phyloP scores from a whole-genome alignment of 2,888 invertebrate genomes.

The Acleris holmiana region DNA sequence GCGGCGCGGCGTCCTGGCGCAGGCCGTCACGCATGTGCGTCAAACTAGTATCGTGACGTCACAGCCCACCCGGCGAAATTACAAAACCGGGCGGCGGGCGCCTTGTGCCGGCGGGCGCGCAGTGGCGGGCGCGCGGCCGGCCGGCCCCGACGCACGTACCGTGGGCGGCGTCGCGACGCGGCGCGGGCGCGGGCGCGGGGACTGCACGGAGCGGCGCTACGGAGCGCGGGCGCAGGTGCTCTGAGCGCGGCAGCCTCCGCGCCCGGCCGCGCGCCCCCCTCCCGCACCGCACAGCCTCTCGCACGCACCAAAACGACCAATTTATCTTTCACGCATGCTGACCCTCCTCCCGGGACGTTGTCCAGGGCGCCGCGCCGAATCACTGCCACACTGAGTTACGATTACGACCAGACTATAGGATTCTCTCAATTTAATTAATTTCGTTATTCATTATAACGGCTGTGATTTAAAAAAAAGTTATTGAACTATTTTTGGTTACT shows the following conservation, averaged over 20 bases:
- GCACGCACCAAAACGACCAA: slow-evolving; percentile 82
- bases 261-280: slow-evolving; percentile 84
- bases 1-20: slow-evolving; percentile 72
- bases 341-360: slow-evolving; percentile 76
- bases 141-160: slow-evolving; percentile 83
- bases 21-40: slow-evolving; percentile 78
- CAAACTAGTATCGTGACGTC: slow-evolving; percentile 83
- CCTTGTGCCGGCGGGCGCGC: slow-evolving; percentile 58
- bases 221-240: slow-evolving; percentile 88
- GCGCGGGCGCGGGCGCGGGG: slow-evolving; percentile 76
- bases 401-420: slow-evolving; percentile 21
- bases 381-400: slow-evolving; percentile 23
- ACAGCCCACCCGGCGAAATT: slow-evolving; percentile 79
- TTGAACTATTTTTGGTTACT: neutral
- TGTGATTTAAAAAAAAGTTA: neutral
- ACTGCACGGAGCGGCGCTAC: slow-evolving; percentile 83
- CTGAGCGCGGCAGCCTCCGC: slow-evolving; percentile 87
- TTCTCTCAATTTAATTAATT: slow-evolving; percentile 16
- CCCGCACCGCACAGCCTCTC: slow-evolving; percentile 66
- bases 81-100: slow-evolving; percentile 78
- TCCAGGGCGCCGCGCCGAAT: slow-evolving; percentile 47
- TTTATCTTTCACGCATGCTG: slow-evolving; percentile 81
- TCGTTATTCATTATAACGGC: slow-evolving; percentile 6
- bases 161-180: slow-evolving; percentile 81
- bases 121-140: slow-evolving; percentile 80